Conservation (phyloP, 1,140 invertebrate species). For the Apis dorsata region DNA sequence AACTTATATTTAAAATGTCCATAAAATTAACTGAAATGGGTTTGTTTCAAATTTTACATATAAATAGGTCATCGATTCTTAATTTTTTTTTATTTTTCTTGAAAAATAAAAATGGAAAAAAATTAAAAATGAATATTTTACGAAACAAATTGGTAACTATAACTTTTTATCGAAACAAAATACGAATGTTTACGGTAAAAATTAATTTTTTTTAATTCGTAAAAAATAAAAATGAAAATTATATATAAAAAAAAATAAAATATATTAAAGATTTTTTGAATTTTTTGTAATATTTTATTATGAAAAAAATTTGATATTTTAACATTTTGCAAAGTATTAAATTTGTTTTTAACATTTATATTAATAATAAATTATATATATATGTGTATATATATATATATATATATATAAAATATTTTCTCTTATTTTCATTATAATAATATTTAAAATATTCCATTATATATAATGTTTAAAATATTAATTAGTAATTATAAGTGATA, state of each 20-base stretch:
- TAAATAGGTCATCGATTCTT: neutral
- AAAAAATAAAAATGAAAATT: neutral
- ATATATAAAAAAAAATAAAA: neutral
- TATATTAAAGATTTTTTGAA: neutral
- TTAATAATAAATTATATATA: too few relatives aligned
- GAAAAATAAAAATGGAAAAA: neutral
- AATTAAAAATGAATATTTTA: neutral
- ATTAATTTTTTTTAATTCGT: neutral
- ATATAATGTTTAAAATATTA: neutral
- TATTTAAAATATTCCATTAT: neutral
- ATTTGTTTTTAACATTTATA: too few relatives aligned
- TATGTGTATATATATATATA: neutral
- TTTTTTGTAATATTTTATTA: neutral
- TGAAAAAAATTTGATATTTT: neutral
- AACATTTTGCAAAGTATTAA: neutral
- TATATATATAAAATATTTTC: neutral
- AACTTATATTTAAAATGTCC: neutral
- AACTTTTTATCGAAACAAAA: too few relatives aligned
- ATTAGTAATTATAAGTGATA: neutral
- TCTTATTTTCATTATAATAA: neutral
- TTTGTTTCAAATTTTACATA: neutral
- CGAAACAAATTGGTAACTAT: neutral
- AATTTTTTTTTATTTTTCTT: neutral
- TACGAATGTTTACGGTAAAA: neutral
- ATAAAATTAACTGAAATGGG: neutral